Base-by-base conservation (phyloP, 2,113 vertebrate species). In the Lepus timidus region DNA sequence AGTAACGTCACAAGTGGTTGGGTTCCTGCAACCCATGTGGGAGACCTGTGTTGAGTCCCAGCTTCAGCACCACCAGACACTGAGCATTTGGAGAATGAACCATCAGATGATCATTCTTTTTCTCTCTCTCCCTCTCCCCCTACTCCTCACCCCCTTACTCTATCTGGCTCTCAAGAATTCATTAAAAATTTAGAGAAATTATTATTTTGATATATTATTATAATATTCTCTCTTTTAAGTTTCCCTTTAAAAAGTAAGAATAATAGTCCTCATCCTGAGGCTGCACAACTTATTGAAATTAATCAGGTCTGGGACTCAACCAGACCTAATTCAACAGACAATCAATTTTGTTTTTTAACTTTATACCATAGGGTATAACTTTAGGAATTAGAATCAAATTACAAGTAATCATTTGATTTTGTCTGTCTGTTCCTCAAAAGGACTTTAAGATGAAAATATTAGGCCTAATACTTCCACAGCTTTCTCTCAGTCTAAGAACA, bases 271-370 rank as follows among this genome's bases (percentile, higher is more conserved):
- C 67, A 95, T 81, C 25, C 61, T 52, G 19, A 93, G 31, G 36
- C 67, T 62, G 70, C 44, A 82, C 55, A 94, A 80, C 52, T 86
- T 88, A 75, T 25, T 80, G 25, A 80, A 95, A 91, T 93, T 23
- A 79, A 90, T 87, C 51, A 58, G 33, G n/a, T 55, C 49, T 51
- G 20, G 31, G 3, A 93, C 1, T 13, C 52, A 85, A 71, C 1
- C 62, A 81, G 51, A 81, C 6, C 33, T 76, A 88, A 62, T 51
- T 88, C 65, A 93, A 73, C 8, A 85, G 55, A 13, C 6, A 22
- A 58, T 78, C 52, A 85, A 80, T 84, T 65, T 80, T 71, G 36
- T 68, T 73, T 76, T 84, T 20, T 61, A 49, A 83, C n/a, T 39
- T 79, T 64, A 88, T 49, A 64, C 7, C 75, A 64, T 78, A 78